phyloP scores from a whole-genome alignment of 64 coral and sea anemone genomes.

The Pocillopora verrucosa region DNA sequence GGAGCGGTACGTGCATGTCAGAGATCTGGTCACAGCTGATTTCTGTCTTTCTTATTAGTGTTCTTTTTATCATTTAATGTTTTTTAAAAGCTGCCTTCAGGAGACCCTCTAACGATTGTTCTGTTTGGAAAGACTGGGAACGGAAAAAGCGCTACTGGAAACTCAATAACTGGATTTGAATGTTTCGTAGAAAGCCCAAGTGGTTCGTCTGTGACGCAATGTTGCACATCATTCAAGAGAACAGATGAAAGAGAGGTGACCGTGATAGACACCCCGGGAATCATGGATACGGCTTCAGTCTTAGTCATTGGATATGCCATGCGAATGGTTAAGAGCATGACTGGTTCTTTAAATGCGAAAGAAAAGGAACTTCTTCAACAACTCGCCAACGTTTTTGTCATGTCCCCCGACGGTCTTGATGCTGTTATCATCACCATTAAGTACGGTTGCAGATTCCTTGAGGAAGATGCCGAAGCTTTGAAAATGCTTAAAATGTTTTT shows the following conservation, averaged over 20 bases:
- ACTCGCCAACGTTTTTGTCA: background rate
- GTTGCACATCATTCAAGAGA: background rate
- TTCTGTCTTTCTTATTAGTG: background rate
- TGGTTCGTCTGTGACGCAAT: background rate
- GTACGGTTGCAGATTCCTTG: background rate
- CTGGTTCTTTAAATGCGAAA: background rate
- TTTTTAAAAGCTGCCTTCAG: slow-evolving; percentile 27
- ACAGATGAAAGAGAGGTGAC: slow-evolving; percentile 14
- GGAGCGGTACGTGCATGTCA: too few species aligned
- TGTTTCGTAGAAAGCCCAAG: background rate
- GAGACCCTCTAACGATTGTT: background rate
- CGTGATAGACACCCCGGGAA: slow-evolving; percentile 46
- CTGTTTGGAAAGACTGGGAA: slow-evolving; percentile 43
- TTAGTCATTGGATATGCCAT: background rate
- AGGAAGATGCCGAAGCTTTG: background rate
- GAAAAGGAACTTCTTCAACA: background rate
- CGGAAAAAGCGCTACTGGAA: slow-evolving; percentile 44
- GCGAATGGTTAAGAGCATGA: background rate
- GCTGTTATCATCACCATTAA: background rate
- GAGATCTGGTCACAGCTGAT: too few species aligned
- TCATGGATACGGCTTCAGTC: slow-evolving; percentile 30
- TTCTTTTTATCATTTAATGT: background rate
- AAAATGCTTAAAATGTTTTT: background rate
- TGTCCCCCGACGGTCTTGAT: slow-evolving; percentile 31
- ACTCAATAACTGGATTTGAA: slow-evolving; percentile 18